Percentiles rank a stretch among this genome's conserved stretches.
Conservation (phyloP, 2,113 vertebrate genomes). For the Polypterus senegalus region DNA sequence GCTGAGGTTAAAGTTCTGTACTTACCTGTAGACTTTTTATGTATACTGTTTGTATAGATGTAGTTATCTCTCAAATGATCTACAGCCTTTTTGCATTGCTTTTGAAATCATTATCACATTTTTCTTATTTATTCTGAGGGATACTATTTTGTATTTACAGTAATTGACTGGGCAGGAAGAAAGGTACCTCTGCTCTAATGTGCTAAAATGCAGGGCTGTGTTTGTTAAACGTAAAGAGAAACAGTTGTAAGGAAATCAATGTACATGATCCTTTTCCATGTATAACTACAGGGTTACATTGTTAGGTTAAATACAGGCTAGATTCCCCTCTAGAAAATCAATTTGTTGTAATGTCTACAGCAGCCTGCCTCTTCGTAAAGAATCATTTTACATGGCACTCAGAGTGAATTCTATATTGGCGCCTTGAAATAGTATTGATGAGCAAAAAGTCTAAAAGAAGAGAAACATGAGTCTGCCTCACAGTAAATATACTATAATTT, state of each 20-base stretch:
- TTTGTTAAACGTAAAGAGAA: conserved; percentile 42
- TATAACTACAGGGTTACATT: conserved; percentile 84
- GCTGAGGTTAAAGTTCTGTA: too few relatives aligned
- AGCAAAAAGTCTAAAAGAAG: conserved; percentile 34
- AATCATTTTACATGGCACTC: conserved; percentile 66
- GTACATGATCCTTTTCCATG: conserved; percentile 80
- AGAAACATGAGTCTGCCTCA: conserved; percentile 25
- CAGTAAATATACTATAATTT: background rate
- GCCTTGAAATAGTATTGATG: conserved; percentile 69
- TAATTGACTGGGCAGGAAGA: too few relatives aligned
- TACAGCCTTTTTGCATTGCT: too few relatives aligned
- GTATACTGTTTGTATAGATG: too few relatives aligned
- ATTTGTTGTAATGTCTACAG: conserved; percentile 68
- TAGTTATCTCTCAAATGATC: too few relatives aligned
- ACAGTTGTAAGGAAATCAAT: conserved; percentile 88
- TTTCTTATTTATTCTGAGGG: too few relatives aligned
- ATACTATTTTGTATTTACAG: too few relatives aligned
- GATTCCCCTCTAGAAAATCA: conserved; percentile 91
- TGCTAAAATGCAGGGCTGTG: conserved; percentile 25
- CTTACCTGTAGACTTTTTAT: too few relatives aligned
- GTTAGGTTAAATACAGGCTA: conserved; percentile 90
- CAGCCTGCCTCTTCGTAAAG: conserved; percentile 50
- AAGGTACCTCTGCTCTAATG: background rate
- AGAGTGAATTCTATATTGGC: conserved; percentile 61
- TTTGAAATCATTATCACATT: too few relatives aligned